Evolutionary conservation across 37 sponge, comb jelly and placozoan species (phyloP).

Genomic region (Geodia barretti): DNA sequence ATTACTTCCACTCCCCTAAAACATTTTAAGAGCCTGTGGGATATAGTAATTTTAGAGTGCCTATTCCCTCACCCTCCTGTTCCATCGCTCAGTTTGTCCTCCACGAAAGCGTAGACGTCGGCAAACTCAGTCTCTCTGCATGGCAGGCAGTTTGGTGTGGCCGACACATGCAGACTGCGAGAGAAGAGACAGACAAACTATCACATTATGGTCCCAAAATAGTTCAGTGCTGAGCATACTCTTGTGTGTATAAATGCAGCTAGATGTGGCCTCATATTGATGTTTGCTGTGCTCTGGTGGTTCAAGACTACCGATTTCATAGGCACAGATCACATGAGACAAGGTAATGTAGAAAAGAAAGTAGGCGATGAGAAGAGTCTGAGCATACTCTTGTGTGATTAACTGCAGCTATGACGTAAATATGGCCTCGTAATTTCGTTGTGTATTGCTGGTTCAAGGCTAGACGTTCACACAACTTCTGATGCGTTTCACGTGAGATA

Average conservation of each 20-base stretch:
- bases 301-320: too few relatives aligned
- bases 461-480: background rate
- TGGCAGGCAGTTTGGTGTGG: conserved; percentile 82
- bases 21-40: background rate
- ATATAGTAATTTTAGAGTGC: background rate
- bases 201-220: too few relatives aligned
- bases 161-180: conserved; percentile 78
- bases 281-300: too few relatives aligned
- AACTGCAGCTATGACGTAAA: background rate
- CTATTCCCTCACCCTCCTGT: conserved; percentile 80
- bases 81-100: conserved; percentile 65
- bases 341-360: background rate
- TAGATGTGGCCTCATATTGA: too few relatives aligned
- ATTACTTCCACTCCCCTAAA: too few relatives aligned
- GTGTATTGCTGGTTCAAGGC: too few relatives aligned
- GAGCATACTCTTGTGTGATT: background rate
- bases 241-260: too few relatives aligned
- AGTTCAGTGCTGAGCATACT: too few relatives aligned
- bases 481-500: background rate
- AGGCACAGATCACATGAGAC: background rate
- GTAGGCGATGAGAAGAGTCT: background rate
- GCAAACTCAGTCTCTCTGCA: conserved; percentile 88
- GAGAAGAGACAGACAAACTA: too few relatives aligned
- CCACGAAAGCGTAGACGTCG: conserved; percentile 79
- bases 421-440: too few relatives aligned